Percentiles rank a stretch among this genome's conserved stretches.
Evolutionary conservation across 2,797 vertebrate genomes (phyloP).

Genomic region (Sebastes umbrosus): DNA sequence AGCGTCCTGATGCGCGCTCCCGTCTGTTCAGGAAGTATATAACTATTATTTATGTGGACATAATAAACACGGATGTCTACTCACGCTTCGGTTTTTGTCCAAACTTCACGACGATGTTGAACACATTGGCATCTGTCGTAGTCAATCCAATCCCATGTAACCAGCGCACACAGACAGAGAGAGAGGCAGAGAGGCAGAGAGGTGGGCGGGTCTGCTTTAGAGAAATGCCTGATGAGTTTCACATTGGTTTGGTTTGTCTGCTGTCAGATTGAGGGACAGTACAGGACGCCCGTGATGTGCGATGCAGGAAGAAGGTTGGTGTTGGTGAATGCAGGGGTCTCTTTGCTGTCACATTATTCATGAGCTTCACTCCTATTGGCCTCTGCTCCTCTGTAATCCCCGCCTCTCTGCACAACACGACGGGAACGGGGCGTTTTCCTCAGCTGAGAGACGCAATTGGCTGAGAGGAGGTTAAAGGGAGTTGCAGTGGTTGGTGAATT

Average conservation of each 20-base stretch:
- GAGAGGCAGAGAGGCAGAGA: conserved; percentile 7
- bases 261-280: conserved; percentile 10
- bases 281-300: not conserved
- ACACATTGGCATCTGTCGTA: conserved; percentile 73
- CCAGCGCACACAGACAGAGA: conserved; percentile 3
- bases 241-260: conserved; percentile 53
- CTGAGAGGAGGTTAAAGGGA: conserved; percentile 8
- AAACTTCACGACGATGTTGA: conserved; percentile 49
- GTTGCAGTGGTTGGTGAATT: conserved; percentile 29
- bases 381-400: not conserved
- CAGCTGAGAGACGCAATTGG: conserved; percentile 51
- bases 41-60: not conserved
- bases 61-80: conserved; percentile 24
- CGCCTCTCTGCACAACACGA: conserved; percentile 3
- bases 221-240: conserved; percentile 35
- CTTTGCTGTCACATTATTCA: conserved; percentile 31
- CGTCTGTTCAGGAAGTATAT: not conserved
- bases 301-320: not conserved
- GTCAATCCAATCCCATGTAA: conserved; percentile 57
- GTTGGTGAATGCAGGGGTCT: not conserved
- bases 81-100: conserved; percentile 71
- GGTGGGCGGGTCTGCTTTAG: conserved; percentile 56
- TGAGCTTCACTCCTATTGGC: conserved; percentile 43
- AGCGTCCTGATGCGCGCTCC: conserved; percentile 30
- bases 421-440: conserved; percentile 51